Base-by-base conservation (phyloP, 2,888 invertebrate species). In the Thera obeliscata region DNA sequence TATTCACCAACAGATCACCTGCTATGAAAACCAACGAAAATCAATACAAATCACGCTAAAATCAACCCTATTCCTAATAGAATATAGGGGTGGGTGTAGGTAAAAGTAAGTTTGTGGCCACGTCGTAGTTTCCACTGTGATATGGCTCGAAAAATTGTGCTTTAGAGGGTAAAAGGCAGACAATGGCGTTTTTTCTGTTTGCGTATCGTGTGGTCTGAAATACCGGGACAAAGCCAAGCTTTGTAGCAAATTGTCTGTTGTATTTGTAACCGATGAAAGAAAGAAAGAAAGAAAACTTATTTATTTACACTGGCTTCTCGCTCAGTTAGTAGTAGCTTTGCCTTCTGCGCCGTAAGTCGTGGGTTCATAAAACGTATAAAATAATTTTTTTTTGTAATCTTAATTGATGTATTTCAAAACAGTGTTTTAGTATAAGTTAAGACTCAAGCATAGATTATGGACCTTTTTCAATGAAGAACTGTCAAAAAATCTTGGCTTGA, bases 141-240 rank as follows among this genome's bases (percentile, higher is more conserved):
- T 66, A 62, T 61, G 52, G 38, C 38, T 66, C 46, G 66, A 66
- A 66, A 62, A 66, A 64, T 64, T 58, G 58, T 55, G 48, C 61
- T 54, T 22, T 12, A 48, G 57, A 49, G 64, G 57, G 46, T 57
- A 52, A 57, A 66, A 56, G 52, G 60, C 54, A 54, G 58, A 64
- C 64, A 55, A 59, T 48, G 48, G 60, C 35, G 36, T 52, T 41
- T 41, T 38, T 59, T 43, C 46, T 48, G 58, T 59, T 59, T 35
- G 38, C 56, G 41, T 62, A 12, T 54, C 58, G 35, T 48, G 46
- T 43, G 46, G 46, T 64, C 35, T 48, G 52, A 58, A 58, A 50
- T 63, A 63, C 50, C 38, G 3, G 52, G 22, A 52, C 33, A 22
- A 52, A 3, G 9, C 33, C 22, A 33, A 52, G 9, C 52, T 8